Conservation (phyloP, 2,797 vertebrate species). For the Perdix hodgsoniae region DNA sequence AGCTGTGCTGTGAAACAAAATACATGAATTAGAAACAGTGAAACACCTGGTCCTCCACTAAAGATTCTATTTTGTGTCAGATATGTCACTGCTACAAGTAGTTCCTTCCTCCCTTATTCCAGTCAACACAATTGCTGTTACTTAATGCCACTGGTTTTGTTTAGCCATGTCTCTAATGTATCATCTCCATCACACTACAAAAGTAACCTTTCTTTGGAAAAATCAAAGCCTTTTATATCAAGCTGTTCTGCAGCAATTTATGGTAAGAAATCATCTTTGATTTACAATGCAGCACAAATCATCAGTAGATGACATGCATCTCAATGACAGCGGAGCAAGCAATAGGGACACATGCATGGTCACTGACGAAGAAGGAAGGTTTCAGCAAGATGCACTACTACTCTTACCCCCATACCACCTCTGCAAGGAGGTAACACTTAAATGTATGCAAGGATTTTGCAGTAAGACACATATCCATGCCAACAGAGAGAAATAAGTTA, state of each 20-base stretch:
- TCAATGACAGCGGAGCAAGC: not conserved
- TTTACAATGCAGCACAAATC: not conserved
- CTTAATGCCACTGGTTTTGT: not conserved
- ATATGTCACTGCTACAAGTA: not conserved
- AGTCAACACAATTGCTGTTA: not conserved
- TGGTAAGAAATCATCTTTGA: not conserved
- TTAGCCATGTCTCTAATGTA: not conserved
- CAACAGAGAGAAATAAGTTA: not conserved
- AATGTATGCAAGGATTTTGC: not conserved
- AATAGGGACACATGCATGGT: not conserved
- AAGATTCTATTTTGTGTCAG: not conserved
- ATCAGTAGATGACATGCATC: not conserved
- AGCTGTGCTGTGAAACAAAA: conserved; percentile 89
- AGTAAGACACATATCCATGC: not conserved
- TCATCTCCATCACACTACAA: not conserved
- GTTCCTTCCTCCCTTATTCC: not conserved
- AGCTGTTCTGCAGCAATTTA: not conserved
- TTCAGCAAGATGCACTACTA: not conserved
- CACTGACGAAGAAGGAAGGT: not conserved
- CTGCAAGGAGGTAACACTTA: not conserved
- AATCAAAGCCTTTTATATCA: not conserved
- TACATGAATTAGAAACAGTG: conserved; percentile 2
- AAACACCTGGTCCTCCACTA: accelerated
- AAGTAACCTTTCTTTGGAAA: not conserved
- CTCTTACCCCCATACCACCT: not conserved